These are phyloP conservation scores for Macheiramphus alcinus DNA, from an alignment of 2,113 vertebrate species.

Conservation along the genomic window DNA sequence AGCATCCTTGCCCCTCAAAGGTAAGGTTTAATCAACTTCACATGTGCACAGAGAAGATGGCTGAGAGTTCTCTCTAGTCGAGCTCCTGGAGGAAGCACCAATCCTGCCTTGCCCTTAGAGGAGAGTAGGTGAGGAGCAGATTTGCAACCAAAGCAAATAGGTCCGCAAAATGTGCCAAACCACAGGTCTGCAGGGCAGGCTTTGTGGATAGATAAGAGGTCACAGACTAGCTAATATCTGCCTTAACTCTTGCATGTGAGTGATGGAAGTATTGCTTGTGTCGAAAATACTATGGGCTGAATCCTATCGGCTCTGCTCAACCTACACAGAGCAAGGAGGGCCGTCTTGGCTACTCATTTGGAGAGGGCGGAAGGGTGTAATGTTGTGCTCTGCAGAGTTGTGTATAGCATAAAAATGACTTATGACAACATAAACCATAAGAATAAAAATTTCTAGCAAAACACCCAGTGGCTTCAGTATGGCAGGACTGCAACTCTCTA, in stretches of 20 bases:
- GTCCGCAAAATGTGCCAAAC: not conserved
- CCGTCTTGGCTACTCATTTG: not conserved
- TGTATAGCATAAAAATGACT: not conserved
- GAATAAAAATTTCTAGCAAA: not conserved
- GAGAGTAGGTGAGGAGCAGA: not conserved
- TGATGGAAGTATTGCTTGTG: not conserved
- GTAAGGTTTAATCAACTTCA: not conserved
- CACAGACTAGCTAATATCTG: not conserved
- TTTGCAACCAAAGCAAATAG: not conserved
- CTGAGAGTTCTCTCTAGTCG: not conserved
- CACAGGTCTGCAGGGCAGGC: not conserved
- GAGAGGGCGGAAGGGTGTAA: not conserved
- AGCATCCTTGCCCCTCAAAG: not conserved
- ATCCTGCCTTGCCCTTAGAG: not conserved
- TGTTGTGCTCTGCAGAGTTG: not conserved
- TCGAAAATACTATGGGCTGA: not conserved
- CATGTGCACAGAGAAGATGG: not conserved
- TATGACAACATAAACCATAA: not conserved
- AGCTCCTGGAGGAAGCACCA: not conserved
- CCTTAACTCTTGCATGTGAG: not conserved
- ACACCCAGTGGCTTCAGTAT: not conserved
- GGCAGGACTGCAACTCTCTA: not conserved
- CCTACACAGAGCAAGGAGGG: not conserved
- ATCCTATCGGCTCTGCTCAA: not conserved
- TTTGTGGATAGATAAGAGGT: not conserved